Percentiles rank a stretch among this genome's conserved stretches.
These are phyloP conservation scores for Falco naumanni DNA, from an alignment of 2,797 vertebrate genomes.

Conservation along the genomic window DNA sequence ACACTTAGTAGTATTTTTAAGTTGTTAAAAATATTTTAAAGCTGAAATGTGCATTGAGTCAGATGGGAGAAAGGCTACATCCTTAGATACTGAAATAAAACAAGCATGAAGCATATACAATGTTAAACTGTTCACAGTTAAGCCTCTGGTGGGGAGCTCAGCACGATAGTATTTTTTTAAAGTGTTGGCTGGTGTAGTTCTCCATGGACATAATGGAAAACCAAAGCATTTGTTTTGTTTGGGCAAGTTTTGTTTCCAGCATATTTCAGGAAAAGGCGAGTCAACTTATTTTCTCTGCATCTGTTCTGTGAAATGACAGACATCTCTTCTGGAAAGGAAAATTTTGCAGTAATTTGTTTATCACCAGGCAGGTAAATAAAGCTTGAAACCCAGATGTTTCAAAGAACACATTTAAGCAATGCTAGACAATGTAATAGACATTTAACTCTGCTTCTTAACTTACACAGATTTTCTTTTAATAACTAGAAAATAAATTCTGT, in stretches of 20 bases:
- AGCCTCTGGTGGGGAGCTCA: background rate
- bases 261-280: background rate
- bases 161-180: background rate
- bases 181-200: background rate
- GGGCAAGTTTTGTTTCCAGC: background rate
- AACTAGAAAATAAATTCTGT: conserved; percentile 45
- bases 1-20: background rate
- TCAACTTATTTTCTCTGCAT: background rate
- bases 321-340: background rate
- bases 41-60: background rate
- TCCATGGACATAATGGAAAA: background rate
- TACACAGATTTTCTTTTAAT: background rate
- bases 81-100: background rate
- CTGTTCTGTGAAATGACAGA: background rate
- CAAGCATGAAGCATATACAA: background rate
- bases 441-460: conserved; percentile 41
- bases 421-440: conserved; percentile 37
- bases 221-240: background rate
- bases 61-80: background rate
- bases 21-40: conserved; percentile 1
- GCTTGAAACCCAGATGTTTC: conserved; percentile 63
- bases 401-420: conserved; percentile 37
- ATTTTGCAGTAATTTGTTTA: conserved; percentile 42
- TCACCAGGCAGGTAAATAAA: conserved; percentile 56
- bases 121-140: background rate